Evolutionary conservation across 2,888 invertebrate genomes (phyloP), one percentile per base, ranked within the genome.

Genomic region (Pomacea canaliculata): DNA sequence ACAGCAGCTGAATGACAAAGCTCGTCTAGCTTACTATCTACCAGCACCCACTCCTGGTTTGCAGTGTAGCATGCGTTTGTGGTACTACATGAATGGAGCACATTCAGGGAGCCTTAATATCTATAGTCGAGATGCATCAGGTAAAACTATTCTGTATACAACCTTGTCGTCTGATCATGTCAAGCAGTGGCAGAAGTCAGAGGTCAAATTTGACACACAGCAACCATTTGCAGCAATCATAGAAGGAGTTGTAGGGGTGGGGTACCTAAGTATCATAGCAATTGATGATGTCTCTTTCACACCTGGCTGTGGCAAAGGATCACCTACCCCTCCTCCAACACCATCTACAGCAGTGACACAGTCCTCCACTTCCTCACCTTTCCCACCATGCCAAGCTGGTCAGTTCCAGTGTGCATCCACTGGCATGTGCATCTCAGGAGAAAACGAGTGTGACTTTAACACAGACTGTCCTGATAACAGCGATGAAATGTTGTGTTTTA

Each of bases 1-100:
- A 13, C 63, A 75, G 19, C 67, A 67, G 23, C 65, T 69, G 18
- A 93, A 93, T 3, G 93, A 93, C 84, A 91, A 90, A 69, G 93
- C 94, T 0, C 89, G 92, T 78, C 90, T 94, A 7, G 65, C 75
- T 4, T 85, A 84, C 76, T 23, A 48, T 48, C 83, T 84, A 49
- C 83, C 83, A 3, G 77, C 79, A 1, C 84, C 85, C 1, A 16
- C 16, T 5, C 82, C 85, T 19, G 79, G 78, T 7, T 51, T 16
- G 1, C 82, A 85, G 69, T 90, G 90, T 77, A 81, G 87, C 12
- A 82, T 84, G 76, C 89, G 90, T 77, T 88, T 86, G 81, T 89
- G 86, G 86, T 89, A 88, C 77, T 85, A 86, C 78, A 88, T 89
- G 87, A 86, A 84, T 76, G 89, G 89, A 9, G 12, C 76, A 2